Evolutionary conservation across 1,140 invertebrate species (phyloP), one percentile per base, ranked within the genome.

Genomic region (Saccostrea glomerata): DNA sequence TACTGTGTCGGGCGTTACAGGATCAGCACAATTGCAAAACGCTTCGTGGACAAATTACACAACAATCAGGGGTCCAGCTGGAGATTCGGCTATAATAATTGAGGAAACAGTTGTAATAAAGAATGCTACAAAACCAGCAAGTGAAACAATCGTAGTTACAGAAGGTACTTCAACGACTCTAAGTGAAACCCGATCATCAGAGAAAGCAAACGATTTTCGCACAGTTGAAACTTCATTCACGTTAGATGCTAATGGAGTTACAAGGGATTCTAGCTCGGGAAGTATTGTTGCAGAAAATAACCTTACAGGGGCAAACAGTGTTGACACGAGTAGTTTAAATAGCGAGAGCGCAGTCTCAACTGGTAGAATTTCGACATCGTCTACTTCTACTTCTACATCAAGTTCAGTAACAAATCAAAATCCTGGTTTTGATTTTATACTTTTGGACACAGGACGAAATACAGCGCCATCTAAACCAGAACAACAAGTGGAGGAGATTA

Each of bases 91-190:
- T 2, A 77, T 77, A 0, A 77, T 77, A 12, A 77, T 77, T 36
- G 70, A 77, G 9, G 70, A 77, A 77, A 77, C 70, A 12, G 70
- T 77, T 77, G 25, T 77, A 11, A 77, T 77, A 40, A 15, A 77
- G 12, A 77, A 77, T 15, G 30, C 36, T 36, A 77, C 70, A 15
- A 0, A 30, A 2, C 70, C 70, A 77, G 15, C 13, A 11, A 25
- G 58, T 63, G 58, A 63, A 63, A 20, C 25, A 0, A 17, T 17
- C 30, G 70, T 30, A 4, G 3, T 25, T 13, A 77, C 70, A 36
- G 30, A 25, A 15, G 70, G 70, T 12, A 25, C 70, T 15, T 15
- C 25, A 2, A 77, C 23, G 11, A 77, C 25, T 13, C 25, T 30
- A 7, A 77, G 36, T 30, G 70, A 77, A 77, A 77, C 30, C 23